Percentiles rank a stretch among this genome's conserved stretches.
Evolutionary conservation across 2,888 invertebrate genomes (phyloP).

Genomic region (Reticulitermes lucifugus): DNA sequence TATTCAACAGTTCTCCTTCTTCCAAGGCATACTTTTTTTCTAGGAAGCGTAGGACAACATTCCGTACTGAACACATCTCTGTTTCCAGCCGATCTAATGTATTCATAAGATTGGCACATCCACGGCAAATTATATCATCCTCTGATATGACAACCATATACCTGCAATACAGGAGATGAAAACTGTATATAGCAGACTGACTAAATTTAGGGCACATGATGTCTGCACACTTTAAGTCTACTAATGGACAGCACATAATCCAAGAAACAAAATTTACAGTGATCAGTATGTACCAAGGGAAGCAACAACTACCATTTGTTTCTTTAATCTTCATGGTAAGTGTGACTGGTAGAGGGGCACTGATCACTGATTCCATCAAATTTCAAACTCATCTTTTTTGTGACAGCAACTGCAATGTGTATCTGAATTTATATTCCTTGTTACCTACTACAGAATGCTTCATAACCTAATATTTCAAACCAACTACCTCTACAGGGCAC

Average conservation of each 20-base stretch:
- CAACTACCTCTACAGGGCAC: too few species aligned
- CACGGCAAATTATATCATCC: constrained; percentile 62
- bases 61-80: constrained; percentile 59
- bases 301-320: too few species aligned
- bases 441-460: too few species aligned
- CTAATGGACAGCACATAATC: neutral
- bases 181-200: neutral
- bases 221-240: neutral
- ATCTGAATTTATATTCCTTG: too few species aligned
- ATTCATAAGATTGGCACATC: constrained; percentile 62
- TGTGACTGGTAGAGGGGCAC: too few species aligned
- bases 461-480: too few species aligned
- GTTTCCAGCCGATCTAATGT: constrained; percentile 61
- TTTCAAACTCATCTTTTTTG: too few species aligned
- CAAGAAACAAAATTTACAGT: neutral
- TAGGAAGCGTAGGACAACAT: constrained; percentile 59
- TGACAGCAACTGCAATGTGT: too few species aligned
- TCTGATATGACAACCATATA: constrained; percentile 63
- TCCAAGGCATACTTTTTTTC: constrained; percentile 61
- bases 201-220: neutral
- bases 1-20: constrained; percentile 60
- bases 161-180: constrained; percentile 53
- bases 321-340: too few species aligned
- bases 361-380: too few species aligned
- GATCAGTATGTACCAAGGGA: too few species aligned